Base-by-base conservation (phyloP, 2,797 vertebrate genomes). In the Megaceryle alcyon region DNA sequence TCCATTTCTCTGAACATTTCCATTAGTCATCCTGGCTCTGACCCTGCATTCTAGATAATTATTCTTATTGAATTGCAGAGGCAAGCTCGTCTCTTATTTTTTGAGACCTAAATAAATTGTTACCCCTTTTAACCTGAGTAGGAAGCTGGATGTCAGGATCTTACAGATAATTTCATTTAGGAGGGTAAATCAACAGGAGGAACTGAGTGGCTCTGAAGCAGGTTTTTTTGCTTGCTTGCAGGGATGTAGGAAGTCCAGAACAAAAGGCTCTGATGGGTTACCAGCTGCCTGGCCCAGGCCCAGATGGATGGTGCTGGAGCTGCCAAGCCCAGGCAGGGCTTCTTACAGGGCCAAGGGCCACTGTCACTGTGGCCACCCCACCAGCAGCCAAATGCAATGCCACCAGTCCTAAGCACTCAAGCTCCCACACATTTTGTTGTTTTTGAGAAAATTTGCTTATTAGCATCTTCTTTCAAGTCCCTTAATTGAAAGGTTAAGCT, bases 21-120 rank as follows among this genome's bases (percentile, higher is more conserved):
- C 95, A 96, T 96, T 96, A 96, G 93, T 94, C 96, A 96, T 96
- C 71, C 88, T 96, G 94, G 88, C 93, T 96, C 92, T 97, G 94
- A 96, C 95, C 94, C 92, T 86, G 65, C 86, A 94, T 86, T 91
- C 84, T 89, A 96, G 78, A 85, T 95, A 96, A 96, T 95, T 87
- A 90, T 89, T 95, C 93, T 92, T 82, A 92, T 73, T 93, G 88
- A 96, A 94, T 92, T 85, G 91, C 81, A 89, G 75, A 3, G 2
- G 60, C 64, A 87, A 77, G 71, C 64, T 87, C 94, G 70, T 77
- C 81, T 92, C 90, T 86, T 88, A 77, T 85, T 91, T 95, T 95
- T 79, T 94, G 84, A 96, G 82, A 70, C 66, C 48, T 86, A 90
- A 94, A 96, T 94, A 92, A 93, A 97, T 84, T 86, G 78, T 93